A percentile compares a stretch with the other conserved stretches of the same genome.
Evolutionary conservation across 2,113 vertebrate genomes (phyloP).

Genomic region (Lepus europaeus): DNA sequence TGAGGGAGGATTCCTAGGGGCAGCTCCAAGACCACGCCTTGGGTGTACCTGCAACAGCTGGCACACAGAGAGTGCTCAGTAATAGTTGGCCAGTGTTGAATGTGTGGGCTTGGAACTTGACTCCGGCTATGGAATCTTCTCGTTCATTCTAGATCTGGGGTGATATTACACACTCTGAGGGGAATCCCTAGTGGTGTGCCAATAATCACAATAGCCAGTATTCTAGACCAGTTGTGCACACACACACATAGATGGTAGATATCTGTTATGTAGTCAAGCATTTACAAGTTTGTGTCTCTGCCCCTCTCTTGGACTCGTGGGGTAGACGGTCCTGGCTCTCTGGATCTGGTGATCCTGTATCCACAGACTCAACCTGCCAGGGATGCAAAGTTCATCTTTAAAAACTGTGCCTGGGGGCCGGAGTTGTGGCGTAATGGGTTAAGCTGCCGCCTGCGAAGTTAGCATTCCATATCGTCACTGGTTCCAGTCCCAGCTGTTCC

Average conservation of each 20-base stretch:
- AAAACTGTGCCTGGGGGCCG: no score
- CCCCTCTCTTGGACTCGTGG: not conserved
- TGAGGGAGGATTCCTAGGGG: not conserved
- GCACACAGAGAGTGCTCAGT: not conserved
- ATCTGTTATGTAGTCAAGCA: no score
- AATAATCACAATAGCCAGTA: not conserved
- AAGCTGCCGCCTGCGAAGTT: no score
- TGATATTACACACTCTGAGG: not conserved
- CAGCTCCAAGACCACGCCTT: not conserved
- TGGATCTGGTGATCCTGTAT: not conserved
- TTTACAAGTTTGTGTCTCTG: not conserved
- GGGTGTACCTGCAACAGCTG: fast-evolving
- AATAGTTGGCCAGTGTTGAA: not conserved
- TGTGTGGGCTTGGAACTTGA: not conserved
- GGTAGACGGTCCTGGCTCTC: not conserved
- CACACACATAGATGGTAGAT: no score
- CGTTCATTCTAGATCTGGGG: not conserved
- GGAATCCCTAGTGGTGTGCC: not conserved
- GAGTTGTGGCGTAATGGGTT: no score
- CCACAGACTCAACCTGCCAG: not conserved
- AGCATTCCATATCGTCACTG: no score
- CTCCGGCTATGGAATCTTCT: not conserved
- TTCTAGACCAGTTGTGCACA: not conserved
- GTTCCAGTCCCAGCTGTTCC: no score
- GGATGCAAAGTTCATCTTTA: not conserved